Evolutionary conservation across 30 jellyfish, hydroid and myxozoan species (phyloP).

Genomic region (Turritopsis dohrnii): DNA sequence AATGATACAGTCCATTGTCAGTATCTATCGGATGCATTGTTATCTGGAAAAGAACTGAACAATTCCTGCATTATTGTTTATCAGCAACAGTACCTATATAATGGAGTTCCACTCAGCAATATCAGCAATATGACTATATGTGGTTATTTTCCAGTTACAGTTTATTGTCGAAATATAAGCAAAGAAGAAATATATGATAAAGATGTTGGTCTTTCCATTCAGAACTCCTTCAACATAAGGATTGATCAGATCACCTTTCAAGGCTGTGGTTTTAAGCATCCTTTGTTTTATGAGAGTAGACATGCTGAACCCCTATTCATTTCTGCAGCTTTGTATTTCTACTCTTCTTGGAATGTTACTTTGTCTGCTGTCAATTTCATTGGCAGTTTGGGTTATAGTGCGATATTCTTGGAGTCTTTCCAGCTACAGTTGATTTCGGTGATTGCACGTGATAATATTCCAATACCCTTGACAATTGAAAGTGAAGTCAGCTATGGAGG

Average conservation of each 20-base stretch:
- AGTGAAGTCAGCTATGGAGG: neutral
- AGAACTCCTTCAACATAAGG: neutral
- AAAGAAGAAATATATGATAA: neutral
- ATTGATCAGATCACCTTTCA: neutral
- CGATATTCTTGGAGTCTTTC: neutral
- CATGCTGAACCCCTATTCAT: neutral
- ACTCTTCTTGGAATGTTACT: neutral
- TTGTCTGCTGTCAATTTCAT: neutral
- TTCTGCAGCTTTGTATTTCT: neutral
- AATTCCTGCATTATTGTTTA: neutral
- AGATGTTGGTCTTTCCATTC: neutral
- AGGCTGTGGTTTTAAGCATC: neutral
- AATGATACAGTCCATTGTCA: neutral
- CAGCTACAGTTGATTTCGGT: neutral
- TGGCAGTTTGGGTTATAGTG: neutral
- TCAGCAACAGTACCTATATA: neutral
- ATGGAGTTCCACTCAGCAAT: neutral
- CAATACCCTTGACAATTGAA: neutral
- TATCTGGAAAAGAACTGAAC: neutral
- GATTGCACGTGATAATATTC: neutral
- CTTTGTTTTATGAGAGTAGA: neutral
- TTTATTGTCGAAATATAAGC: neutral
- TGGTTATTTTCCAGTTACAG: neutral
- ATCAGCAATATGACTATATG: neutral
- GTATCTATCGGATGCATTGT: neutral